phyloP scores from a whole-genome alignment of 2,888 invertebrate genomes.

The Apotomis betuletana region DNA sequence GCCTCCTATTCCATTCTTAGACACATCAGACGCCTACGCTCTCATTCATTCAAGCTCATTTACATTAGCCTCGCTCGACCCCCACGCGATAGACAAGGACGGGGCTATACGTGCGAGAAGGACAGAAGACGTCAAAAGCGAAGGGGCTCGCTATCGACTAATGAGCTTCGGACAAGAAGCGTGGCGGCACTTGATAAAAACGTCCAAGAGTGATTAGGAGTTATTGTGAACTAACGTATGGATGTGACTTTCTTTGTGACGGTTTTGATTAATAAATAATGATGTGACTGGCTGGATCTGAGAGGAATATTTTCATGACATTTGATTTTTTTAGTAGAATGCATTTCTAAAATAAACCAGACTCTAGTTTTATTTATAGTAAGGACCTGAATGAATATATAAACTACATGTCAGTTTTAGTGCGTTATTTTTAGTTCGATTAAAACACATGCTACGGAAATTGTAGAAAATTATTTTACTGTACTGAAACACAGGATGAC shows the following conservation, averaged over 20 bases:
- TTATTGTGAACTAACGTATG: conserved; percentile 1
- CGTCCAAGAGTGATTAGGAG: conserved; percentile 21
- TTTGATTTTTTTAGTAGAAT: no score
- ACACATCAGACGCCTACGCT: conserved; percentile 26
- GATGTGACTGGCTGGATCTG: neutral
- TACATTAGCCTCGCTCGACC: conserved; percentile 35
- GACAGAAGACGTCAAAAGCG: conserved; percentile 6
- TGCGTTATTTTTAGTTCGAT: no score
- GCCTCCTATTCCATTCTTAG: conserved; percentile 25
- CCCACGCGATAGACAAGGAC: conserved; percentile 22
- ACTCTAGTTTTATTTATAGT: no score
- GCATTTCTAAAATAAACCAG: no score
- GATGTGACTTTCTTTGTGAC: neutral
- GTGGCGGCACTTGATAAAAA: conserved; percentile 33
- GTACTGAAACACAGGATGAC: no score
- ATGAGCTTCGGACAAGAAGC: conserved; percentile 26
- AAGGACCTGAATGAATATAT: no score
- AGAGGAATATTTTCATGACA: no score
- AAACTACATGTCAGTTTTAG: no score
- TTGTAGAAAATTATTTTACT: no score
- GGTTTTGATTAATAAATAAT: neutral
- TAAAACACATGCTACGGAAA: no score
- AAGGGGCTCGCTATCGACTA: conserved; percentile 29
- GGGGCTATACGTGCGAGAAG: neutral
- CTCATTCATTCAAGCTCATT: conserved; percentile 33